phyloP scores from a whole-genome alignment of 1,140 invertebrate genomes.

The Bombus affinis region DNA sequence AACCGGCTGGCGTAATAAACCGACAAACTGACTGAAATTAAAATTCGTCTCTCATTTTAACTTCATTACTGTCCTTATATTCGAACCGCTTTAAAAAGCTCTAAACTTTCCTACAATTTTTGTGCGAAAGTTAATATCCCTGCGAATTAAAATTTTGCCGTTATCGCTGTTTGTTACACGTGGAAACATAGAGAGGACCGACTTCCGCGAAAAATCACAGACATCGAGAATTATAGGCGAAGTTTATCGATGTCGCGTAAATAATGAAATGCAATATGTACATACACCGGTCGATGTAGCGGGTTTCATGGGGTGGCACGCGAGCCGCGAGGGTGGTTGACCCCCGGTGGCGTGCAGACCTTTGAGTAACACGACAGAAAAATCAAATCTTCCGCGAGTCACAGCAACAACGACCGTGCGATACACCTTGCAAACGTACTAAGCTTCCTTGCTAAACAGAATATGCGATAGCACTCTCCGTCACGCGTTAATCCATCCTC shows the following conservation, averaged over 20 bases:
- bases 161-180: too few relatives aligned
- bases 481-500: background rate
- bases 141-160: background rate
- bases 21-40: background rate
- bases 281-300: conserved; percentile 39
- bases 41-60: background rate
- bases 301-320: conserved; percentile 33
- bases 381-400: conserved; percentile 29
- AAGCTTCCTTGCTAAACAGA: background rate
- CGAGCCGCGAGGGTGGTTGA: conserved; percentile 41
- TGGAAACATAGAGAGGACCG: background rate
- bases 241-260: conserved; percentile 34
- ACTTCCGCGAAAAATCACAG: conserved; percentile 4
- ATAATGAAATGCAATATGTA: conserved; percentile 35
- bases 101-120: background rate
- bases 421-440: background rate
- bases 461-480: background rate
- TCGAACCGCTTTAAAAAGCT: background rate
- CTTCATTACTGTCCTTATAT: background rate
- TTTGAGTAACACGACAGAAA: conserved; percentile 31
- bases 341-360: conserved; percentile 5
- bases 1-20: background rate
- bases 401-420: too few relatives aligned
- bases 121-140: background rate
- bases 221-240: background rate